Conservation (phyloP, 2,113 vertebrate species). For the Limnothrissa miodon region DNA sequence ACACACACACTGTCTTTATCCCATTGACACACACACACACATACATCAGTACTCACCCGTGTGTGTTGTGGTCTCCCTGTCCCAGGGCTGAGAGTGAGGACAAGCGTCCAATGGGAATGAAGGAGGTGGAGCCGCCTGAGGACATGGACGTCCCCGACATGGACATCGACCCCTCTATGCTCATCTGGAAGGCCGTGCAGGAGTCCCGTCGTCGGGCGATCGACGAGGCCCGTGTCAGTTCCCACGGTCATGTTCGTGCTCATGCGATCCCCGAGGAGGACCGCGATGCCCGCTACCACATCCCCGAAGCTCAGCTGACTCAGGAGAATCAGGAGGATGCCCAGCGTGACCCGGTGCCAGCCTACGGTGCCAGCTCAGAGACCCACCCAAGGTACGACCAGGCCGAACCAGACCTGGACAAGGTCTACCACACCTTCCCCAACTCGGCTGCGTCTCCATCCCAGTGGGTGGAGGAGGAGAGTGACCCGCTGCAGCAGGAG, state of each 20-base stretch:
- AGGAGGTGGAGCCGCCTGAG: slow-evolving; percentile 58
- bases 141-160: slow-evolving; percentile 44
- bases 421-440: slow-evolving; percentile 27
- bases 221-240: background rate
- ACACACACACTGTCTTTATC: background rate
- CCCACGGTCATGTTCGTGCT: too few species aligned
- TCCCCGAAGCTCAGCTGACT: slow-evolving; percentile 33
- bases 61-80: slow-evolving; percentile 11
- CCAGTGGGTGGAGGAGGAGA: background rate
- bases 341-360: slow-evolving; percentile 8
- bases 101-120: slow-evolving; percentile 47
- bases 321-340: too few species aligned
- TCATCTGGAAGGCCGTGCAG: slow-evolving; percentile 58
- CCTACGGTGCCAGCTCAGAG: background rate
- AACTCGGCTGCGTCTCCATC: background rate
- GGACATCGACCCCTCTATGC: slow-evolving; percentile 56
- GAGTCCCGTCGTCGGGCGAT: background rate
- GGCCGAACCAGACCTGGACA: slow-evolving; percentile 43
- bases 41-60: background rate
- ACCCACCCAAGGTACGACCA: slow-evolving; percentile 19
- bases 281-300: slow-evolving; percentile 54
- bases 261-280: slow-evolving; percentile 56
- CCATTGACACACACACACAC: background rate
- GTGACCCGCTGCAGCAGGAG: background rate
- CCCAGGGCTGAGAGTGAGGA: slow-evolving; percentile 53